Conservation (phyloP, 2,888 invertebrate genomes). For the Lasioglossum malachurum region DNA sequence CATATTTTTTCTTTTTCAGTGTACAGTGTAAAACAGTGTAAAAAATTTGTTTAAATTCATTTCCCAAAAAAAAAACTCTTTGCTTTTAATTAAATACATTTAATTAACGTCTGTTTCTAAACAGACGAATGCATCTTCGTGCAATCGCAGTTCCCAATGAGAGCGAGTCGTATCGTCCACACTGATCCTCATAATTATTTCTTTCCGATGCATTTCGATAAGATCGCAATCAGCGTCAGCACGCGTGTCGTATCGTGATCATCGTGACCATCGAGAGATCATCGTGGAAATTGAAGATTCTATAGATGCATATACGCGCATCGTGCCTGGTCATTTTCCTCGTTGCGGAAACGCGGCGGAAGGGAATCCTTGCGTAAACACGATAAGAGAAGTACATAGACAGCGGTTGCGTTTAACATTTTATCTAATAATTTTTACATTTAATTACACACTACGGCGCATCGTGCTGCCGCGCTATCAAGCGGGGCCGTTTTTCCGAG, state of each 20-base stretch:
- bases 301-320: neutral
- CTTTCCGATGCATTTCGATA: conserved; percentile 71
- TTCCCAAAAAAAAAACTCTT: too few relatives aligned
- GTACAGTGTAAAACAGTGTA: too few relatives aligned
- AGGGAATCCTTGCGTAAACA: neutral
- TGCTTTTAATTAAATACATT: neutral
- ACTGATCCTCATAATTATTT: conserved; percentile 30
- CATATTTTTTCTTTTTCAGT: too few relatives aligned
- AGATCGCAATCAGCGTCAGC: conserved; percentile 48
- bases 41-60: too few relatives aligned
- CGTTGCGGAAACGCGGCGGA: neutral
- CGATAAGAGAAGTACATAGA: conserved; percentile 1
- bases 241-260: neutral
- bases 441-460: conserved; percentile 17
- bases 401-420: conserved; percentile 3
- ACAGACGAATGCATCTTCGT: neutral
- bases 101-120: neutral
- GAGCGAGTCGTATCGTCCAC: neutral
- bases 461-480: neutral
- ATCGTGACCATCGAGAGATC: neutral
- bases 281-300: neutral
- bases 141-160: neutral
- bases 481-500: neutral
- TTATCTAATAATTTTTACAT: conserved; percentile 23
- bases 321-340: conserved; percentile 6